These are phyloP conservation scores for Paracanthobrama guichenoti DNA, from an alignment of 2,113 vertebrate species.

Conservation along the genomic window DNA sequence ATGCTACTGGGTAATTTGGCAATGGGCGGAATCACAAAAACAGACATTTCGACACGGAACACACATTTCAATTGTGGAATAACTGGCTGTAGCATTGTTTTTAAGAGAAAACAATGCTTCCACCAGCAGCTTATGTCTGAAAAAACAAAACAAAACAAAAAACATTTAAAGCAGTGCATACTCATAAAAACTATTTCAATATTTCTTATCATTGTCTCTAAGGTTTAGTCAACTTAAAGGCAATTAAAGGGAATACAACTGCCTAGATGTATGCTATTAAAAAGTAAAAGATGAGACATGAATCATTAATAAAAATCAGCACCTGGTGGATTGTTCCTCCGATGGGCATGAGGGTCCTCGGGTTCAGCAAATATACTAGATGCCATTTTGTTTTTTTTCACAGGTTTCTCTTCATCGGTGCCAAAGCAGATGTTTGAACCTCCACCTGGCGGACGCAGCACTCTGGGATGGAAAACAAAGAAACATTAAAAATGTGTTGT, in stretches of 20 bases:
- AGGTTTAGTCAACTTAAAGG: not conserved
- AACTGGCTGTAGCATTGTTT: too few species aligned
- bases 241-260: not conserved
- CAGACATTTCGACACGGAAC: too few species aligned
- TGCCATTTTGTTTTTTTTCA: conserved; percentile 91
- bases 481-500: not conserved
- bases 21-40: too few species aligned
- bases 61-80: too few species aligned
- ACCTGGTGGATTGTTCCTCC: conserved; percentile 83
- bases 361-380: conserved; percentile 93
- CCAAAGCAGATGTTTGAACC: conserved; percentile 92
- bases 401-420: conserved; percentile 81
- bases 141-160: too few species aligned
- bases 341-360: conserved; percentile 83
- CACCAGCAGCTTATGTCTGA: not conserved
- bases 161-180: not conserved
- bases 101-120: too few species aligned
- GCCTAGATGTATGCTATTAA: not conserved
- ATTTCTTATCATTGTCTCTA: not conserved
- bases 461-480: conserved; percentile 69
- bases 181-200: not conserved
- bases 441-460: conserved; percentile 92
- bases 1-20: too few species aligned
- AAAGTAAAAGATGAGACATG: not conserved
- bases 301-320: conserved; percentile 14